Evolutionary conservation across 1,140 invertebrate species (phyloP).

Genomic region (Drosophila melanogaster): Release_6_plus_ISO1_MT NT_033777.3:16325001-16325500

Average conservation of each 20-base stretch:
- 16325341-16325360: conserved; percentile 3
- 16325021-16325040: conserved; percentile 50
- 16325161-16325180: too few relatives aligned
- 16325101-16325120: conserved; percentile 11
- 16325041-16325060: conserved; percentile 19
- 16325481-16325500: conserved; percentile 9
- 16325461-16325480: conserved; percentile 10
- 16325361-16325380: conserved; percentile 19
- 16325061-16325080: neutral
- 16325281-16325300: neutral
- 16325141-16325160: neutral
- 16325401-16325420: neutral
- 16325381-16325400: conserved; percentile 15
- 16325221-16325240: too few relatives aligned
- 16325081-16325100: neutral
- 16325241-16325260: neutral
- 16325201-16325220: too few relatives aligned
- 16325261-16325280: too few relatives aligned
- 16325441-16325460: conserved; percentile 2
- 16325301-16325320: neutral
- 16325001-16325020: conserved; percentile 52
- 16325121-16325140: neutral
- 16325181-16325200: too few relatives aligned
- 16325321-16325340: neutral
- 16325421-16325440: conserved; percentile 2